These are phyloP conservation scores for Aplocera efformata DNA, from an alignment of 2,888 invertebrate species.

Conservation along the genomic window DNA sequence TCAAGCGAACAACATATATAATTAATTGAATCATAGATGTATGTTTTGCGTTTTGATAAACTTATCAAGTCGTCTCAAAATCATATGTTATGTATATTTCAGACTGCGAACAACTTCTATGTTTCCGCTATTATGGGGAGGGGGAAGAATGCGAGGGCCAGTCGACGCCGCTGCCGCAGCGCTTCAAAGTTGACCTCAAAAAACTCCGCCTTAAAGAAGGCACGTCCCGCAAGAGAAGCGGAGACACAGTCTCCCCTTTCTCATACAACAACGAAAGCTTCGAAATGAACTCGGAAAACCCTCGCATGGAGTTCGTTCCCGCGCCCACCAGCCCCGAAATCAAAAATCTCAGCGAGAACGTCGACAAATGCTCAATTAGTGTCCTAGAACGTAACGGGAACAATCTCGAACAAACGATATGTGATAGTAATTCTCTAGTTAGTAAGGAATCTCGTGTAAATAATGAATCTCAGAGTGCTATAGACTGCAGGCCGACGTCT, in stretches of 20 bases:
- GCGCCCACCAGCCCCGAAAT: slow-evolving; percentile 64
- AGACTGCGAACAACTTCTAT: slow-evolving; percentile 85
- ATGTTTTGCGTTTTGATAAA: too few relatives aligned
- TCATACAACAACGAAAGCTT: slow-evolving; percentile 76
- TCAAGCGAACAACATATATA: too few relatives aligned
- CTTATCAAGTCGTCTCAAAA: neutral
- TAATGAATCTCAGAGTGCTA: slow-evolving; percentile 68
- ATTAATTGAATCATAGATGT: too few relatives aligned
- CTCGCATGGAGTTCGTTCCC: slow-evolving; percentile 64
- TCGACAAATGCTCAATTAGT: slow-evolving; percentile 80
- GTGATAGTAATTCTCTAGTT: slow-evolving; percentile 76
- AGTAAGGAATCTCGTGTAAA: slow-evolving; percentile 72
- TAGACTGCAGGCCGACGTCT: slow-evolving; percentile 60
- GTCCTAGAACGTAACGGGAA: slow-evolving; percentile 72
- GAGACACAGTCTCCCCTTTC: slow-evolving; percentile 70
- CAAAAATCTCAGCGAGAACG: slow-evolving; percentile 72
- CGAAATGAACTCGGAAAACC: slow-evolving; percentile 72
- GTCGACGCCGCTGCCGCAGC: slow-evolving; percentile 71
- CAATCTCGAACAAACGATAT: slow-evolving; percentile 67
- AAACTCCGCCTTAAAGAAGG: slow-evolving; percentile 78
- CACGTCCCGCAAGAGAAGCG: slow-evolving; percentile 71
- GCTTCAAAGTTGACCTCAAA: slow-evolving; percentile 80
- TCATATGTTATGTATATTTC: slow-evolving; percentile 43
- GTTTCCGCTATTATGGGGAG: slow-evolving; percentile 85
- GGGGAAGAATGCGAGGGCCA: slow-evolving; percentile 83